Evolutionary conservation across 2,888 invertebrate species (phyloP), one percentile per base, ranked within the genome.

Genomic region (Opisthograptis luteolata): DNA sequence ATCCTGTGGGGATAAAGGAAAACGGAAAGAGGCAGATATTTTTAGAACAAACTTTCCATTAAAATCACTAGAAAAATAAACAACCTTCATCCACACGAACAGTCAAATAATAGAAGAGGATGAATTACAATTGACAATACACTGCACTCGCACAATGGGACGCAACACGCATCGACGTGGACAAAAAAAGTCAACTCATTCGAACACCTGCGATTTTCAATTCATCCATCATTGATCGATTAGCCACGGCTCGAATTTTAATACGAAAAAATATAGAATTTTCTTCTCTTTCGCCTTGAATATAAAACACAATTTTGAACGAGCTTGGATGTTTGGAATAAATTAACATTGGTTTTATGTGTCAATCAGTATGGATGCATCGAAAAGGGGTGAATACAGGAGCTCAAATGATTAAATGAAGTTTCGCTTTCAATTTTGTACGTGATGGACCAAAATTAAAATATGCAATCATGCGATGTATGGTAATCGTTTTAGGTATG

Each of bases 131-230:
- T 27, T 75, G 73, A 82, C 79, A 82, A 77, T 76, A 72, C 67
- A 56, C 45, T 63, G 58, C 58, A 66, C 66, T 37, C 40, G 19
- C 44, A 56, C 57, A 78, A 76, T 68, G 61, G 60, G 55, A 54
- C 57, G 64, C 66, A 68, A 64, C 68, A 68, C 63, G 69, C 47
- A 61, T 68, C 64, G 61, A 64, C 60, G 48, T 61, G 55, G 55
- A 67, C 64, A 87, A 84, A 84, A n/a, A 47, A 83, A 79, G 77
- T 77, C 74, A 70, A 81, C 76, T 89, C 89, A 88, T 73, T 73
- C 68, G 78, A 77, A 87, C 89, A 90, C 89, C 89, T 90, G 89
- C 86, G 78, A 84, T 83, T 79, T 79, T 80, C 77, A 80, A 86
- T 80, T 72, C 74, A 78, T 74, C 73, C 73, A 78, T 83, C 78